A percentile compares a stretch with the other conserved stretches of the same genome.
Evolutionary conservation across 2,113 vertebrate genomes (phyloP).

Genomic region (Pyxicephalus adspersus): DNA sequence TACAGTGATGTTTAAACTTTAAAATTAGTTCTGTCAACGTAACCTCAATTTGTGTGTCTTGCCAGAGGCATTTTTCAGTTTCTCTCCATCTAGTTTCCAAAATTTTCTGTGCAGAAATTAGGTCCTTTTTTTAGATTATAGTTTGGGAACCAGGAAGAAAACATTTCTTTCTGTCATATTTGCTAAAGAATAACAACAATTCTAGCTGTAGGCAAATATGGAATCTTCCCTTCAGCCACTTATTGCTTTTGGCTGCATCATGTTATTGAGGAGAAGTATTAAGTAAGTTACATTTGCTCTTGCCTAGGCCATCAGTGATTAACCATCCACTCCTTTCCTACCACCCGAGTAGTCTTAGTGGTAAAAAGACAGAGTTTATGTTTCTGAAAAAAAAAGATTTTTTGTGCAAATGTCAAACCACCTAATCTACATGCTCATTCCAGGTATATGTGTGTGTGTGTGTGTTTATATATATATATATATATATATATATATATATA

Average conservation of each 20-base stretch:
- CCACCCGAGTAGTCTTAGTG: too few relatives aligned
- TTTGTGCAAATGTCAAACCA: too few relatives aligned
- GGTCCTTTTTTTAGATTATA: conserved; percentile 34
- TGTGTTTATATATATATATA: too few relatives aligned
- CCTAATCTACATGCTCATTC: too few relatives aligned
- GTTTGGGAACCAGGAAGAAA: conserved; percentile 30
- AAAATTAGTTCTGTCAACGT: conserved; percentile 48
- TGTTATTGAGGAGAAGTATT: conserved; percentile 14
- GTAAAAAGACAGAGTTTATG: too few relatives aligned
- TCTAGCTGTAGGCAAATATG: conserved; percentile 43
- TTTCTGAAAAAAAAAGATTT: too few relatives aligned
- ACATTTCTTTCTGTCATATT: conserved; percentile 33
- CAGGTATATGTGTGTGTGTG: too few relatives aligned
- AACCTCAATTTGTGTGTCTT: conserved; percentile 48
- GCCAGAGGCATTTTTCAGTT: conserved; percentile 38
- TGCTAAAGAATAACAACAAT: conserved; percentile 36
- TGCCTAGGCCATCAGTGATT: not conserved
- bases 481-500: too few relatives aligned
- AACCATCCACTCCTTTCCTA: too few relatives aligned
- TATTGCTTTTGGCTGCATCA: not conserved
- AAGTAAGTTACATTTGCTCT: not conserved
- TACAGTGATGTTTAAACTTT: conserved; percentile 54
- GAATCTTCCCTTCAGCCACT: conserved; percentile 29
- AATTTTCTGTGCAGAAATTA: conserved; percentile 31
- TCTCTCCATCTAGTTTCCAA: conserved; percentile 41